phyloP scores from a whole-genome alignment of 2,797 vertebrate species.

The Manis pentadactyla region DNA sequence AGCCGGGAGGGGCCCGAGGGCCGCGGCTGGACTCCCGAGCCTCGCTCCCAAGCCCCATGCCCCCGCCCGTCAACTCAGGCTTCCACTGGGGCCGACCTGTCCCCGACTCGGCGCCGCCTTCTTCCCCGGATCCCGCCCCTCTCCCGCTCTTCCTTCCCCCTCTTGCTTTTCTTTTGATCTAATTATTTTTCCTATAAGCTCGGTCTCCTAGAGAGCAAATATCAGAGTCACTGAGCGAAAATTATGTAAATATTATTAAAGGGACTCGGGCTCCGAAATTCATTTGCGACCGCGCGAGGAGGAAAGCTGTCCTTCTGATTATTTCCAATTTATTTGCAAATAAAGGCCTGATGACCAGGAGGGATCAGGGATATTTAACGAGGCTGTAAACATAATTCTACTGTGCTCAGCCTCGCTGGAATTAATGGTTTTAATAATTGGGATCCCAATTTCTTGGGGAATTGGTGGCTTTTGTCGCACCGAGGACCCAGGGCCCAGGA shows the following conservation, averaged over 20 bases:
- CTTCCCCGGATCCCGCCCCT: constrained; percentile 68
- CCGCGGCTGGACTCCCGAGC: fast-evolving
- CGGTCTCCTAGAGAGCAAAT: constrained; percentile 97
- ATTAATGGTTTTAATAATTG: constrained; percentile 99
- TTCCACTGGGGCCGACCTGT: neutral
- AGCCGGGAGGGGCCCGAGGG: neutral
- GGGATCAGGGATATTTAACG: constrained; percentile 94
- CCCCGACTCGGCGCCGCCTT: neutral
- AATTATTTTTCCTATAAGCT: constrained; percentile 98
- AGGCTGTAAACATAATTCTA: constrained; percentile 92
- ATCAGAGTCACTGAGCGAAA: constrained; percentile 97
- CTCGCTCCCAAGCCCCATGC: neutral
- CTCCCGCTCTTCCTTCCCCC: constrained; percentile 76
- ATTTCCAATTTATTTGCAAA: constrained; percentile 99
- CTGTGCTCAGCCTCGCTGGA: constrained; percentile 91
- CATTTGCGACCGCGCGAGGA: constrained; percentile 95
- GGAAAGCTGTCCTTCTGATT: constrained; percentile 96
- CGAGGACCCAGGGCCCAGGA: constrained; percentile 83
- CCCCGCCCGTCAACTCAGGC: neutral
- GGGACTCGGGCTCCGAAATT: constrained; percentile 98
- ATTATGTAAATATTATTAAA: constrained; percentile 99
- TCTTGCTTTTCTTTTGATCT: constrained; percentile 92
- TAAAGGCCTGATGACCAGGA: constrained; percentile 96
- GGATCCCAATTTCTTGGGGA: constrained; percentile 95
- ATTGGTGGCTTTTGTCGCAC: constrained; percentile 92